These are phyloP conservation scores for Ophthalmolycus amberensis DNA, from an alignment of 2,113 vertebrate species.

Conservation along the genomic window DNA sequence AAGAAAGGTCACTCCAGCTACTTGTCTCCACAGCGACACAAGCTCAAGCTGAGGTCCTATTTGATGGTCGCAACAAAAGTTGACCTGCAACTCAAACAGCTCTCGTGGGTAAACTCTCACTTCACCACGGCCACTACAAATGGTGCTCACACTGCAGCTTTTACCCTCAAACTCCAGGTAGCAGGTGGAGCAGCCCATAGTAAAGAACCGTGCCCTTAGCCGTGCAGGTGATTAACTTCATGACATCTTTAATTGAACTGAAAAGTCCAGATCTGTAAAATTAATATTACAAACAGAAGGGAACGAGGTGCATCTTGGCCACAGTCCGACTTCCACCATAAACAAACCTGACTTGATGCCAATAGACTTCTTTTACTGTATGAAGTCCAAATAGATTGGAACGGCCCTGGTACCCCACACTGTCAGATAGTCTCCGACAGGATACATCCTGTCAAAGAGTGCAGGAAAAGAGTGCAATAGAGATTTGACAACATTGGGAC, in stretches of 20 bases:
- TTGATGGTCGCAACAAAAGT: constrained; percentile 11
- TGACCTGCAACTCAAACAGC: neutral
- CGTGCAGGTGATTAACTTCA: neutral
- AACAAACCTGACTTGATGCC: neutral
- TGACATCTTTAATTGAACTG: neutral
- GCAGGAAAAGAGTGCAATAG: constrained; percentile 14
- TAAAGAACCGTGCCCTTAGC: neutral
- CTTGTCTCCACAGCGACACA: constrained; percentile 2
- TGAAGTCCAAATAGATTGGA: neutral
- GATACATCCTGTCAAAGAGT: neutral
- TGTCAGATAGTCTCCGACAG: neutral
- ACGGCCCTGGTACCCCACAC: neutral
- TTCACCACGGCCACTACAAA: neutral
- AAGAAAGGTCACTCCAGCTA: constrained; percentile 1
- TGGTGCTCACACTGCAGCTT: neutral
- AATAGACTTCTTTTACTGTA: neutral
- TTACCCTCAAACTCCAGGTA: neutral
- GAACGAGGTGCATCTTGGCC: neutral
- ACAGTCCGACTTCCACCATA: neutral
- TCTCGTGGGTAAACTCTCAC: neutral
- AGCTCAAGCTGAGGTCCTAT: constrained; percentile 6
- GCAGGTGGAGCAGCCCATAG: neutral
- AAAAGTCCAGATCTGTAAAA: neutral
- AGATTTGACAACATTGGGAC: constrained; percentile 21
- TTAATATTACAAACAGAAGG: neutral